Evolutionary conservation across 2,113 vertebrate genomes (phyloP).

Genomic region (Corydoras sp.): DNA sequence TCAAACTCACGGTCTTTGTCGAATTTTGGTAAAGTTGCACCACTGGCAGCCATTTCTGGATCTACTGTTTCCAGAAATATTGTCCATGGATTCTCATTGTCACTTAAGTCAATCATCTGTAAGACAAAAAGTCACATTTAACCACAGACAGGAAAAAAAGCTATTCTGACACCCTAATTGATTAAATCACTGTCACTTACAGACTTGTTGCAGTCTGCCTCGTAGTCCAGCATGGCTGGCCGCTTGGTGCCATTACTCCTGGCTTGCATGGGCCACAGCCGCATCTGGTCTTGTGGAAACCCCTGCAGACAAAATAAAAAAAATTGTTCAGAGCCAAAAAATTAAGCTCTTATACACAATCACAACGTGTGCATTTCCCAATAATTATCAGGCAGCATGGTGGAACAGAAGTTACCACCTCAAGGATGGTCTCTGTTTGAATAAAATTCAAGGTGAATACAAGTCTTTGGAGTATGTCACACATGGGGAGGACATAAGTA

Average conservation of each 20-base stretch:
- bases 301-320: slow-evolving; percentile 67
- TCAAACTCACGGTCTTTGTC: slow-evolving; percentile 94
- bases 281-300: slow-evolving; percentile 98
- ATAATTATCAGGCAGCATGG: too few species aligned
- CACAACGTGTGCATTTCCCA: too few species aligned
- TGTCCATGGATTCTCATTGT: slow-evolving; percentile 99
- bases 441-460: too few species aligned
- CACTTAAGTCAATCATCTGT: slow-evolving; percentile 98
- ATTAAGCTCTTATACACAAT: not conserved
- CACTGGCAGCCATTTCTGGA: slow-evolving; percentile 94
- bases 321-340: not conserved
- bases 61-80: slow-evolving; percentile 99
- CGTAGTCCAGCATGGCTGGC: slow-evolving; percentile 96
- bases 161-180: not conserved
- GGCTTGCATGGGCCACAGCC: slow-evolving; percentile 98
- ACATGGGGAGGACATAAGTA: too few species aligned
- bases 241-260: slow-evolving; percentile 96
- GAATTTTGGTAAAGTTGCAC: slow-evolving; percentile 95
- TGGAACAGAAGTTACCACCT: too few species aligned
- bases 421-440: too few species aligned
- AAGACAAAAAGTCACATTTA: not conserved
- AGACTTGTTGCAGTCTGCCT: slow-evolving; percentile 95
- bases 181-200: slow-evolving; percentile 59
- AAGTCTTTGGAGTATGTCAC: too few species aligned
- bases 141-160: not conserved